Evolutionary conservation across 2,113 vertebrate genomes (phyloP), one percentile per base, ranked within the genome.

Genomic region (Thunnus maccoyii): DNA sequence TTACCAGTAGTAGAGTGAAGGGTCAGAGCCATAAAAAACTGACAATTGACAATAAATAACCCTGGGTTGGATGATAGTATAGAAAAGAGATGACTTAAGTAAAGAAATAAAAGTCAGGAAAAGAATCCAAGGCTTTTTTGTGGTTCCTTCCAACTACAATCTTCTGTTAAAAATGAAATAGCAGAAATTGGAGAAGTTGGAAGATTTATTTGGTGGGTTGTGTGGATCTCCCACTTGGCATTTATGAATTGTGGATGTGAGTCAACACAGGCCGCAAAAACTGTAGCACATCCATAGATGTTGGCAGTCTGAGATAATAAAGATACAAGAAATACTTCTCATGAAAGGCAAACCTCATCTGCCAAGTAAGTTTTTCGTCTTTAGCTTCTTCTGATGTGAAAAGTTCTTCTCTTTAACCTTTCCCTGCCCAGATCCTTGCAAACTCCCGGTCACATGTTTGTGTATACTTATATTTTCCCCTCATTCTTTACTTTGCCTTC

Each of bases 251-350:
- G 68, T 75, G 76, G 50, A 73, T 58, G 22, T 65, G 56, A 48
- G 14, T 76, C 57, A 84, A 83, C 76, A 52, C 68, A 27, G 61
- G 56, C 67, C 22, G 16, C 56, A 62, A 66, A 76, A 57, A 64
- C 20, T 66, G 52, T 48, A 44, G 55, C 63, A 66, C 64, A 83
- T 74, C 55, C 68, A 84, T 60, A 68, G 54, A 72, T 46, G 55
- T 52, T 56, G 64, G 75, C 64, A 78, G 75, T n/a, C 27, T 14
- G 69, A 84, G 68, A 73, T 74, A 30, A 84, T 63, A 74, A 60
- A 80, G 75, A 82, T 5, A 71, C 67, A 86, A 66, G 75, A 41
- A 41, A 41, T 41, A 41, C 36, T 41, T 41, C 36, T 41, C 36
- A 41, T 41, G 36, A 41, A 8, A 41, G 10, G 36, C 2, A 11